Percentiles rank a stretch among this genome's conserved stretches.
phyloP scores from a whole-genome alignment of 1,140 invertebrate species.

The Euglossa dilemma region DNA sequence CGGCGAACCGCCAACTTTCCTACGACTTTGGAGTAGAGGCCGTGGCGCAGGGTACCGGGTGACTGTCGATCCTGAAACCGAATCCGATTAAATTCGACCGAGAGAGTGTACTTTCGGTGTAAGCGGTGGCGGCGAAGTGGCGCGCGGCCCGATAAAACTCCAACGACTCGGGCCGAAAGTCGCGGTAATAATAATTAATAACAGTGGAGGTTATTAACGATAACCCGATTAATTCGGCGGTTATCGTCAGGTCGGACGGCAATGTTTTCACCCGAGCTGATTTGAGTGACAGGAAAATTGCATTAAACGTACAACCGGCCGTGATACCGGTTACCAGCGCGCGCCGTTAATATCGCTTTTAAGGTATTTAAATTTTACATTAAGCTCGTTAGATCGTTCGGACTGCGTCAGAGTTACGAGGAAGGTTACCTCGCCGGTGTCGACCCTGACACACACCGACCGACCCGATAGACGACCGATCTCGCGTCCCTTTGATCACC shows the following conservation, averaged over 20 bases:
- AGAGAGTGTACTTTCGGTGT: no score
- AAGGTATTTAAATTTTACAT: conserved; percentile 54
- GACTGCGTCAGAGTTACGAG: neutral
- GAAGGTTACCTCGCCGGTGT: conserved; percentile 6
- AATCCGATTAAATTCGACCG: no score
- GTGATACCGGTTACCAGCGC: conserved; percentile 17
- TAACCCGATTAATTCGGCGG: conserved; percentile 60
- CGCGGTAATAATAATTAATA: conserved; percentile 58
- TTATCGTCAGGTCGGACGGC: conserved; percentile 45
- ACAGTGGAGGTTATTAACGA: conserved; percentile 52
- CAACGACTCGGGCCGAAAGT: no score
- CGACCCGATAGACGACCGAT: conserved; percentile 3
- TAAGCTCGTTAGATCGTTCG: conserved; percentile 20
- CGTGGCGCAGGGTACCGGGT: no score
- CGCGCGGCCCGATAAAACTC: no score
- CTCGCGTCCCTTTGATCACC: conserved; percentile 43
- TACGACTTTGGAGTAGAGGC: no score
- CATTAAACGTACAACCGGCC: conserved; percentile 50
- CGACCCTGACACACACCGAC: conserved; percentile 22
- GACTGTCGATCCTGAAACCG: no score
- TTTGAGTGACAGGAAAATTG: conserved; percentile 63
- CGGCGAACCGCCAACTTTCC: no score
- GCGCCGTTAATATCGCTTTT: conserved; percentile 54
- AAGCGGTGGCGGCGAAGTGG: no score
- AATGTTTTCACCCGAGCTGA: conserved; percentile 40